Evolutionary conservation across 2,113 vertebrate species (phyloP), one percentile per base, ranked within the genome.

Genomic region (Castor canadensis): DNA sequence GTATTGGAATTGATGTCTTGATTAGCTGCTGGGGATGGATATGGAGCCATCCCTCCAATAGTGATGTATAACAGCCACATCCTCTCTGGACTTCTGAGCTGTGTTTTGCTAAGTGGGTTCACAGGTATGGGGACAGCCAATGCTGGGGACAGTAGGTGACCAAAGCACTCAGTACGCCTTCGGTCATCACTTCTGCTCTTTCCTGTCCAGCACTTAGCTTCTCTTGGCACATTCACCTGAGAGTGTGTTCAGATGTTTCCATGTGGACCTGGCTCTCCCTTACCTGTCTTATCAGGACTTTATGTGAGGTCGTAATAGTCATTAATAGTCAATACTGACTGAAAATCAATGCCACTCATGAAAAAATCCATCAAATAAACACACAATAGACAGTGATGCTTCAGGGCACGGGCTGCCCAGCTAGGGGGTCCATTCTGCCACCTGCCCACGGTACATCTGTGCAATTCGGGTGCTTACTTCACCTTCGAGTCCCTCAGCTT

Each of bases 151-250:
- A 24, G 16, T 12, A 35, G 19, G 16, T 72, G 40, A 19, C 16
- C 28, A 9, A 22, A 15, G 22, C 32, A 6, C 8, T 15, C 30
- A 3, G 7, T 1, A 9, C 3, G 11, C 10, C 7, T 28, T 52
- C 38, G 16, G 38, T 15, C 0, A 20, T 45, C 35, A 3, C 45
- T 49, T 71, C 81, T 64, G 38, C 5, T 58, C n/a, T n/a, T 49
- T 19, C 26, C 32, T 17, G 9, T 45, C 38, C 22, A 43, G 60
- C 15, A 38, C 15, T 62, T 8, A n/a, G 17, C 24, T 45, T 89
- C 35, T 66, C 28, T 24, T 45, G 15, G 76, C 15, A 20, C 6
- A 5, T 28, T 60, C 22, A 60, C 40, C 16, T 40, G 40, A 47
- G 16, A 8, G 2, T 1, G 7, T 8, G 0, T 32, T 56, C 72